Evolutionary conservation across 2,888 invertebrate genomes (phyloP).

Genomic region (Coelinius sp.): DNA sequence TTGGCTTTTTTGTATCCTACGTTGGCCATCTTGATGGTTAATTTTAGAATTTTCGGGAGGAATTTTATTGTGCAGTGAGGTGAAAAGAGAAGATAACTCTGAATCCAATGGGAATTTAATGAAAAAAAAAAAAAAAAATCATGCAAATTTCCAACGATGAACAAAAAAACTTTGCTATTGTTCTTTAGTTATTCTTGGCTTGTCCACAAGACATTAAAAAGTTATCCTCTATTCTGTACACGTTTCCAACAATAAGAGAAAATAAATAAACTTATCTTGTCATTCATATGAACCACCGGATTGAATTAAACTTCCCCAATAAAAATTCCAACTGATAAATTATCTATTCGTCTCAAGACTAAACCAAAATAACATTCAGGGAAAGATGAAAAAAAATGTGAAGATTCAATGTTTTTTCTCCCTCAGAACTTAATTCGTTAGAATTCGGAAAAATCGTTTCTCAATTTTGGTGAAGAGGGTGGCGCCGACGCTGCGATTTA

Average conservation of each 20-base stretch:
- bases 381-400: background rate
- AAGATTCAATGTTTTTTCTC: background rate
- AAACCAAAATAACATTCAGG: no score
- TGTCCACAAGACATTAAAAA: no score
- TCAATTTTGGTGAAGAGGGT: constrained; percentile 27
- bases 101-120: background rate
- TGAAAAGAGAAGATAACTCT: background rate
- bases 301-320: no score
- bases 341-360: no score
- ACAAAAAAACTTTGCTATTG: no score
- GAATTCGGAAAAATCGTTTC: constrained; percentile 11
- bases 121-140: background rate
- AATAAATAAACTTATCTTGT: no score
- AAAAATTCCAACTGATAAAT: no score
- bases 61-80: background rate
- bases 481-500: constrained; percentile 42
- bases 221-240: no score
- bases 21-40: background rate
- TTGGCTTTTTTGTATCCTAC: background rate
- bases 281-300: no score
- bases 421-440: background rate
- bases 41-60: background rate
- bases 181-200: no score
- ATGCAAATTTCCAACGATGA: background rate
- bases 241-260: no score